phyloP scores from a whole-genome alignment of 2,888 invertebrate species.

The Eucera pruinosa region DNA sequence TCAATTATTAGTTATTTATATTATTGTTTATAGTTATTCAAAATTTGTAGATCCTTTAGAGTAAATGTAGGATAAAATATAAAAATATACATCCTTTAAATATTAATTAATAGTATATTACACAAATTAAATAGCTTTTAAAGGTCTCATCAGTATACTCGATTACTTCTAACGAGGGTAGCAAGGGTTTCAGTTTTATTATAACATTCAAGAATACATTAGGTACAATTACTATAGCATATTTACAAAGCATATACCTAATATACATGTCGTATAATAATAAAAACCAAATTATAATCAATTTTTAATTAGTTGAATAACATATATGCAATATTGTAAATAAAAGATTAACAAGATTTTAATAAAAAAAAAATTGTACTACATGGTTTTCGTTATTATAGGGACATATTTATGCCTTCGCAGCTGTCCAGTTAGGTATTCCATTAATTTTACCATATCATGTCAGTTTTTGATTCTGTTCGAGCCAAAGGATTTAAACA shows the following conservation, averaged over 20 bases:
- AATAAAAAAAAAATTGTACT: background rate
- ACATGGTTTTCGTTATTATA: background rate
- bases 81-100: background rate
- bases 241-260: conserved; percentile 46
- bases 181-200: conserved; percentile 51
- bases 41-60: too few relatives aligned
- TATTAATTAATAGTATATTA: background rate
- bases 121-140: background rate
- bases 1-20: too few relatives aligned
- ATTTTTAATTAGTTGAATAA: background rate
- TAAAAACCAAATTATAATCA: background rate
- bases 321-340: background rate
- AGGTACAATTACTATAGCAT: conserved; percentile 23
- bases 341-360: background rate
- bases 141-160: background rate
- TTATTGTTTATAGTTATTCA: too few relatives aligned
- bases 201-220: conserved; percentile 24
- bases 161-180: conserved; percentile 53
- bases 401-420: background rate
- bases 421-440: background rate
- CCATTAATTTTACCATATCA: conserved; percentile 78
- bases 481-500: conserved; percentile 82
- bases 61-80: background rate
- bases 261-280: background rate
- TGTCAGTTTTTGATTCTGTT: conserved; percentile 76